Conservation (phyloP, 1,140 invertebrate species). For the Halotydeus destructor region DNA sequence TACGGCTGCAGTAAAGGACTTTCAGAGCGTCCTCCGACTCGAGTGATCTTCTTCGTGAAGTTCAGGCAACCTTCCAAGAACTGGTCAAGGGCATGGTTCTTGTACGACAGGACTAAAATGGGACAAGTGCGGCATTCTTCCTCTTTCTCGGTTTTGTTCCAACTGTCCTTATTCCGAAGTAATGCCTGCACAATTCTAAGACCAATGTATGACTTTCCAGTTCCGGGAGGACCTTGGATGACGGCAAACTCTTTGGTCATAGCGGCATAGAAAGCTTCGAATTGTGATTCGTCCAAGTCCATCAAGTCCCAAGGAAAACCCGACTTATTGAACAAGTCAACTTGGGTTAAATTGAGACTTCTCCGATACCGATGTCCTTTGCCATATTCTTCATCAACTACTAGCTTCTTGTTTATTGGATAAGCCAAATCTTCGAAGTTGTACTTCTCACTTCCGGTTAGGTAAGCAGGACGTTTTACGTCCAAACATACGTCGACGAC, state of each 20-base stretch:
- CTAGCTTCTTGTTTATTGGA: too few relatives aligned
- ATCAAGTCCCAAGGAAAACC: background rate
- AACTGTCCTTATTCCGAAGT: constrained; percentile 21
- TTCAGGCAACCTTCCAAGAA: constrained; percentile 47
- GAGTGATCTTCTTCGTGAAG: constrained; percentile 31
- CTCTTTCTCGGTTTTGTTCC: constrained; percentile 13
- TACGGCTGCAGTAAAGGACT: constrained; percentile 24
- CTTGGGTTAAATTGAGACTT: too few relatives aligned
- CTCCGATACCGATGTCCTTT: too few relatives aligned
- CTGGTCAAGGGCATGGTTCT: constrained; percentile 72
- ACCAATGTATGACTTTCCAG: constrained; percentile 42
- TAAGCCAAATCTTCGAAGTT: too few relatives aligned
- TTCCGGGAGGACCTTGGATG: constrained; percentile 54
- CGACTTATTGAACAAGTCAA: too few relatives aligned
- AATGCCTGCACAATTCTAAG: constrained; percentile 25
- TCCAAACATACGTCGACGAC: constrained; percentile 1
- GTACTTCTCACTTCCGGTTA: too few relatives aligned
- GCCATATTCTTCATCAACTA: too few relatives aligned
- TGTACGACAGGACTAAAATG: constrained; percentile 61
- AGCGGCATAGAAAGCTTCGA: constrained; percentile 25
- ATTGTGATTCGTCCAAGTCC: constrained; percentile 25
- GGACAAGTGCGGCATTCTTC: constrained; percentile 23
- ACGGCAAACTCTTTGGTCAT: constrained; percentile 33
- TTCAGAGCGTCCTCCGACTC: constrained; percentile 48
- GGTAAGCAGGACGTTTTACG: background rate